Percentiles rank a stretch among this genome's conserved stretches.
Evolutionary conservation across 2,113 vertebrate genomes (phyloP).

Genomic region (Mus spicilegus): DNA sequence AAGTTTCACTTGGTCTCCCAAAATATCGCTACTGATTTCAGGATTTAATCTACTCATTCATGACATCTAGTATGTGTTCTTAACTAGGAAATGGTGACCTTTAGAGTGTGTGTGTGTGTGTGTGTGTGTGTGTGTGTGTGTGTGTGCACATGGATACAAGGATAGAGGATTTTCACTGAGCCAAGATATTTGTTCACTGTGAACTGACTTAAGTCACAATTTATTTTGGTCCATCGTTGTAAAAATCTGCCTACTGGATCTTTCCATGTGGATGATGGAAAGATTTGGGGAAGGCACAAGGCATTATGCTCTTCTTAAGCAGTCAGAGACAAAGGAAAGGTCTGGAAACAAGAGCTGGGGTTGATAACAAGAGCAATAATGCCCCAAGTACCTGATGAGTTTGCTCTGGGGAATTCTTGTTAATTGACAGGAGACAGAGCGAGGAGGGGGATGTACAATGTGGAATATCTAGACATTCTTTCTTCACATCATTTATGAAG

Average conservation of each 20-base stretch:
- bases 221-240: conserved; percentile 6
- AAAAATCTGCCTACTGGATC: not conserved
- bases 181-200: not conserved
- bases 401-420: not conserved
- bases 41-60: not conserved
- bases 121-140: not conserved
- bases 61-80: not conserved
- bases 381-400: not conserved
- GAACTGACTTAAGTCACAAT: conserved; percentile 54
- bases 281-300: not conserved
- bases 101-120: not conserved
- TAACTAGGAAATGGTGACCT: not conserved
- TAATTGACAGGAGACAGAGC: not conserved
- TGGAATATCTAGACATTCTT: not conserved
- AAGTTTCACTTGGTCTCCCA: not conserved
- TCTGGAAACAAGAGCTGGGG: not conserved
- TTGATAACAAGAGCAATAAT: not conserved
- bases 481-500: conserved; percentile 27
- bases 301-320: not conserved
- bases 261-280: not conserved
- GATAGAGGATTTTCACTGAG: not conserved
- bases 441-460: not conserved
- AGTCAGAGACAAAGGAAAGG: not conserved
- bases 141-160: not conserved
- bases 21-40: not conserved